Evolutionary conservation across 2,888 invertebrate species (phyloP).

Genomic region (Erebia epiphron): DNA sequence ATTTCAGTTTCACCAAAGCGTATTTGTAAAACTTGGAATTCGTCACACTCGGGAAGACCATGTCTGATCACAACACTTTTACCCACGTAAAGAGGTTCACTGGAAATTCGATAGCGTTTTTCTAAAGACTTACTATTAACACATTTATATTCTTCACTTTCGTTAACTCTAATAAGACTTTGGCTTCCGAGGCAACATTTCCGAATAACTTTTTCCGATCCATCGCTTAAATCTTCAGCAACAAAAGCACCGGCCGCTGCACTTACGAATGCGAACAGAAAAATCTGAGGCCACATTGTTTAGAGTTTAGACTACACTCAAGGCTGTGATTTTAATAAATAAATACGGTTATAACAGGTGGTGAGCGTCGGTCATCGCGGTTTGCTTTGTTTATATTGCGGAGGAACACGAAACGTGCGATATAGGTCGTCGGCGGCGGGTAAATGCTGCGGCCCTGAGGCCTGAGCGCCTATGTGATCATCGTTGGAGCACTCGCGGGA

Average conservation of each 20-base stretch:
- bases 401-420: slow-evolving; percentile 54
- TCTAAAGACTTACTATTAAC: slow-evolving; percentile 52
- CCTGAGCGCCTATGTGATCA: slow-evolving; percentile 43
- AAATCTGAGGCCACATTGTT: slow-evolving; percentile 62
- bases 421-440: slow-evolving; percentile 56
- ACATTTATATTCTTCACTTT: slow-evolving; percentile 57
- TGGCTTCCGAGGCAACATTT: slow-evolving; percentile 68
- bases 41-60: slow-evolving; percentile 62
- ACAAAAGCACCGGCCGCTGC: slow-evolving; percentile 32
- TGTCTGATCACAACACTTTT: slow-evolving; percentile 51
- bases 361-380: slow-evolving; percentile 58
- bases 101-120: slow-evolving; percentile 51
- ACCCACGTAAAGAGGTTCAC: slow-evolving; percentile 56
- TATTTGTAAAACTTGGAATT: slow-evolving; percentile 49
- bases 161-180: slow-evolving; percentile 60
- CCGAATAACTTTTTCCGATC: slow-evolving; percentile 54
- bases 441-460: slow-evolving; percentile 48
- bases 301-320: slow-evolving; percentile 40
- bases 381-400: slow-evolving; percentile 60
- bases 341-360: slow-evolving; percentile 63
- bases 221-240: slow-evolving; percentile 39
- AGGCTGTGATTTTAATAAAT: slow-evolving; percentile 33
- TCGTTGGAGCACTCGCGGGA: slow-evolving; percentile 46
- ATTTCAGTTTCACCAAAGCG: slow-evolving; percentile 47
- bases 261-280: slow-evolving; percentile 52